These are phyloP conservation scores for Cerceris rybyensis DNA, from an alignment of 2,888 invertebrate species.

Conservation along the genomic window DNA sequence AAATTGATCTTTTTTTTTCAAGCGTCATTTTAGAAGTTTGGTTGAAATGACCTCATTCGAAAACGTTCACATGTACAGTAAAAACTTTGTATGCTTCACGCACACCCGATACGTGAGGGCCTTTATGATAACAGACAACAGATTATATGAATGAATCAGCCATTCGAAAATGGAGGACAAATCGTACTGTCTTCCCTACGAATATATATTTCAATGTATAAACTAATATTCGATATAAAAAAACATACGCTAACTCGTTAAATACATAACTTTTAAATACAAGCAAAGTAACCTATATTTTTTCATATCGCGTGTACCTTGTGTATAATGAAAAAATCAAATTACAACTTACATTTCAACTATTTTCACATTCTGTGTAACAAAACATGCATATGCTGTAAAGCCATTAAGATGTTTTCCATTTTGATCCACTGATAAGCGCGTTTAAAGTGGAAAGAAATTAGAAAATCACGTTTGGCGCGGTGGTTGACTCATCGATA, in stretches of 20 bases:
- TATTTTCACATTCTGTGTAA: too few species aligned
- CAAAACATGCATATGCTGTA: too few species aligned
- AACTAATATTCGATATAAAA: not conserved
- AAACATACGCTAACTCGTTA: too few species aligned
- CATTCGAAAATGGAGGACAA: constrained; percentile 30
- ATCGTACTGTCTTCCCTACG: constrained; percentile 2
- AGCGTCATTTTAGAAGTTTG: too few species aligned
- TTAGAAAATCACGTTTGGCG: constrained; percentile 40
- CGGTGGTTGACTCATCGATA: constrained; percentile 41
- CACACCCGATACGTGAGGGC: constrained; percentile 48
- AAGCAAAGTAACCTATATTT: too few species aligned
- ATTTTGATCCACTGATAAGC: constrained; percentile 4
- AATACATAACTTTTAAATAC: too few species aligned
- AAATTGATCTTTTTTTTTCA: too few species aligned
- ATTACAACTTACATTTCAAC: too few species aligned
- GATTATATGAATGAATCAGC: constrained; percentile 63
- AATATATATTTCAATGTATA: not conserved
- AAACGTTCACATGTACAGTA: not conserved
- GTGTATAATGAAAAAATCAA: too few species aligned
- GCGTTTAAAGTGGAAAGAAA: constrained; percentile 16
- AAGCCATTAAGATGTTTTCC: not conserved
- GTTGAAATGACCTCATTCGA: not conserved
- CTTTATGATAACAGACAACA: constrained; percentile 55
- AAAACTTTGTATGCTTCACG: constrained; percentile 48
- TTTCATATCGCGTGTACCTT: too few species aligned